Conservation (phyloP, 1,140 invertebrate genomes). For the Microplitis mediator region DNA sequence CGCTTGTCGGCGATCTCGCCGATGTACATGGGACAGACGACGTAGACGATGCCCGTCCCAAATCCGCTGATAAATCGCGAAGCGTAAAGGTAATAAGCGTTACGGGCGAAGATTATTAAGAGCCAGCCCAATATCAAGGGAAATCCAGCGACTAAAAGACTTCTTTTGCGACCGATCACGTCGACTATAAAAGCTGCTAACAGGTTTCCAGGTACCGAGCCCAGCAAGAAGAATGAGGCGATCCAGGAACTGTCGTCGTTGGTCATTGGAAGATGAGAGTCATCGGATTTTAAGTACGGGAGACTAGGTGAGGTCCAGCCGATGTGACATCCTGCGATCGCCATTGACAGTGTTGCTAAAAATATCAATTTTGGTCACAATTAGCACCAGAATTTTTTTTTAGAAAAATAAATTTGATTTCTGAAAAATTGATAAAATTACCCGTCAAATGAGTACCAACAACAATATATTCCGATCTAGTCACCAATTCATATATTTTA, state of each 20-base stretch:
- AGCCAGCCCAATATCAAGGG: slow-evolving; percentile 63
- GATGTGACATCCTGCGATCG: slow-evolving; percentile 55
- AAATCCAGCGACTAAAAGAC: slow-evolving; percentile 56
- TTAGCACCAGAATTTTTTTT: background rate
- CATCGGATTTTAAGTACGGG: slow-evolving; percentile 52
- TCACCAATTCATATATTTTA: too few relatives aligned
- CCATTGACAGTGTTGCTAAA: slow-evolving; percentile 53
- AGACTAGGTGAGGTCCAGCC: slow-evolving; percentile 65
- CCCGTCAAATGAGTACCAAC: background rate
- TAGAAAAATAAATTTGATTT: background rate
- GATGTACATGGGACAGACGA: slow-evolving; percentile 70
- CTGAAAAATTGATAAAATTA: background rate
- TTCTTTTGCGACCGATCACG: slow-evolving; percentile 63
- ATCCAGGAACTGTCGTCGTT: slow-evolving; percentile 64
- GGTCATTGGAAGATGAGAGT: slow-evolving; percentile 49
- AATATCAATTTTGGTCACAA: background rate
- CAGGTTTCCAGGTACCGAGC: slow-evolving; percentile 60
- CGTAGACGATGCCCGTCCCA: slow-evolving; percentile 59
- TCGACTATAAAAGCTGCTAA: slow-evolving; percentile 65
- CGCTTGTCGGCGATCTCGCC: slow-evolving; percentile 74
- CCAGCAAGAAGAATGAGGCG: slow-evolving; percentile 61
- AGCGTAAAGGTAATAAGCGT: slow-evolving; percentile 52
- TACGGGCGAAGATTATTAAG: slow-evolving; percentile 52
- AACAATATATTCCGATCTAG: too few relatives aligned
- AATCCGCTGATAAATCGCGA: slow-evolving; percentile 66